Base-by-base conservation (phyloP, 1,140 invertebrate genomes). In the Whitmania pigra region DNA sequence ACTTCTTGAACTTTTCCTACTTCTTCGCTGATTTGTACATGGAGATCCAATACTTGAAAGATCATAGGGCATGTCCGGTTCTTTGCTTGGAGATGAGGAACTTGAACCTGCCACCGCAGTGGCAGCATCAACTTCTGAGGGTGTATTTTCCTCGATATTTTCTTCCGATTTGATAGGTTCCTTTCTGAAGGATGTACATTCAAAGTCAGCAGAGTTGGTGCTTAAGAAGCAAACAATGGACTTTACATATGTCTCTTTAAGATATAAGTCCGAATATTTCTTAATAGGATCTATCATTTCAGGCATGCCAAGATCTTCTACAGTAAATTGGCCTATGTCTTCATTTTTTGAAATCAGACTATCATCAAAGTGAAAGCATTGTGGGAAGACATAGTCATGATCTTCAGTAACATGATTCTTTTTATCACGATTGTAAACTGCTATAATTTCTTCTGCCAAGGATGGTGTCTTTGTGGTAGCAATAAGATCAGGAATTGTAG, bases 281-380 rank as follows among this genome's bases (percentile, higher is more conserved):
- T 70, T 70, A 53, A 70, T 49, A 20, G 69, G 69, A 70, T 70
- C 69, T 36, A 70, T 54, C 40, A 27, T 36, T 53, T 70, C 69
- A 20, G 69, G 69, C 18, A 27, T 7, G 22, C 69, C 69, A n/a
- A 70, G 43, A 22, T 70, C 36, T 18, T 36, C 57, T 22, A 63
- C 3, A 13, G 57, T 63, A 25, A 63, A 63, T 17, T 31, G 57
- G 22, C 22, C 57, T 22, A 25, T 4, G 29, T 63, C 57, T 31
- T 22, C 57, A 25, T 63, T 63, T 63, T 15, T 63, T 31, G 22
- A 63, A 31, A n/a, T 31, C 57, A 31, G 29, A 63, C 20, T 25
- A 63, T 63, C 57, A 7, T 63, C 29, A 22, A 31, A 1, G 18
- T 31, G 22, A 31, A 22, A 63, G 57, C 57, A 63, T 63, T 22